Evolutionary conservation across 2,888 invertebrate species (phyloP), one percentile per base, ranked within the genome.

Genomic region (Gastracanthus pulcherrimus): DNA sequence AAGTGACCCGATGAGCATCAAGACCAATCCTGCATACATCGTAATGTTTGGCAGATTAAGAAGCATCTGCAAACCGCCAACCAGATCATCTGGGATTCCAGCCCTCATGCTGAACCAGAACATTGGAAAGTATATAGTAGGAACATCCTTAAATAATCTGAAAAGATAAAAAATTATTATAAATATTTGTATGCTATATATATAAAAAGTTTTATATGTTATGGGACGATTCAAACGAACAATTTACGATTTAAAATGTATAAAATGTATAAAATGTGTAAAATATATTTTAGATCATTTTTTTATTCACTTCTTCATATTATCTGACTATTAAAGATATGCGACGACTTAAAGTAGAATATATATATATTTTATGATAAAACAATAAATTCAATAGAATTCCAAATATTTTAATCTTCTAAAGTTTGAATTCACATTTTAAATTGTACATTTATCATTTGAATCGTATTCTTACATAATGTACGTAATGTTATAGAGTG

Each of bases 21-120:
- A 92, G 4, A 93, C 85, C 4, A 93, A 90, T 0, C 93, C 92
- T 3, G 92, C 91, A 55, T 94, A 92, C 31, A 92, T 91, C 0
- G 93, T 94, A 41, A 94, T 92, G 16, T 90, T 87, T 0, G 95
- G 92, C 0, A 95, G 92, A 83, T 91, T 87, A 0, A 94, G 88
- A 16, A 94, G 87, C 16, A 92, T 84, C 80, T 91, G 92, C 23
- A 97, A 89, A 71, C 94, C 93, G 0, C 91, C 88, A 0, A 94
- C 92, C 69, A 96, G 88, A 0, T 93, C 91, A 0, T 94, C 92
- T 0, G 94, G 93, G 0, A 96, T 92, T 16, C 91, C 90, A 1
- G 95, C 95, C 78, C 92, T 93, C 88, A 97, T 94, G 87, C 96
- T 94, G 86, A 97, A 95, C 96, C 97, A 97, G 81, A 97, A 93